Base-by-base conservation (phyloP, 2,797 vertebrate species). In the Uromys caudimaculatus region DNA sequence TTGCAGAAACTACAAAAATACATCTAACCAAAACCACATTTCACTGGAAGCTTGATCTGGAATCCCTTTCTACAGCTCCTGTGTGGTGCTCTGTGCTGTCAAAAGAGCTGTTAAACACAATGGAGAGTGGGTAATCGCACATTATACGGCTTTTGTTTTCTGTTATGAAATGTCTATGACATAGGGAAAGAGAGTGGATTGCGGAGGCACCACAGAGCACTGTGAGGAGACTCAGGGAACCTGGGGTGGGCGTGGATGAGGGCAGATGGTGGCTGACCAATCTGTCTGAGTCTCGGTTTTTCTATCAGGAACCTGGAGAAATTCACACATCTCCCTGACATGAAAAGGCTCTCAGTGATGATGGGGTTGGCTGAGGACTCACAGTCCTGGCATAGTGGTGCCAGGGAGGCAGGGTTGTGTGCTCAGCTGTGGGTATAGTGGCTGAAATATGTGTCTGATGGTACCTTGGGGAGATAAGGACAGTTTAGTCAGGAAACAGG, bases 1-100 rank as follows among this genome's bases (percentile, higher is more conserved):
- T 98, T 98, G 95, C 96, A 95, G 97, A 98, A 98, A 96, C 98
- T 96, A 97, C 97, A 97, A 98, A 98, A 97, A 98, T 93, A 97
- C 90, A 58, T 92, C 97, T 97, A 98, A 98, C 97, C 71, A 71
- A 98, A 97, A 98, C 56, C 97, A 97, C 97, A 95, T 98, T 98
- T 98, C 97, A 89, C 97, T 91, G 97, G 97, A 83, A 97, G 96
- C 97, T 93, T 96, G 95, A 84, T 91, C 97, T 93, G 0, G 32
- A 96, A 93, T 96, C 94, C 67, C 44, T 91, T 92, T 93, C 93
- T 95, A 90, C 78, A n/a, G 94, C 96, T 96, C 96, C 97, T 97
- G 92, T 97, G 95, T 92, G 95, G 96, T 78, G 79, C 97, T 95
- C 96, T 47, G 75, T 58, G 86, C 96, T 95, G 84, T 97, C 97